Evolutionary conservation across 2,113 vertebrate genomes (phyloP).

Genomic region (Ceyx melanurus): DNA sequence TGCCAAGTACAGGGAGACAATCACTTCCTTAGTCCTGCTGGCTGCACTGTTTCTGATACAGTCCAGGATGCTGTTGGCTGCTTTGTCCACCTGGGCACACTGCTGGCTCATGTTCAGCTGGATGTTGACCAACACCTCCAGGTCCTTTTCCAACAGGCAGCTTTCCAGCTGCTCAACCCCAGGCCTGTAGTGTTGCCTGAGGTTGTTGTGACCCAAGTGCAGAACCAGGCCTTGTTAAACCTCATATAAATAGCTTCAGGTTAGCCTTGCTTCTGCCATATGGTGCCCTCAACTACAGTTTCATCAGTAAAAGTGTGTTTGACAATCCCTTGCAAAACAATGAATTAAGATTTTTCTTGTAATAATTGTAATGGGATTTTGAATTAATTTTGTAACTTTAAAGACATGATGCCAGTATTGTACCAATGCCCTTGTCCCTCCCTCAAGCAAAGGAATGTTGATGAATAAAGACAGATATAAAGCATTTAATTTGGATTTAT

Average conservation of each 20-base stretch:
- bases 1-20: neutral
- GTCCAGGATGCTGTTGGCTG: neutral
- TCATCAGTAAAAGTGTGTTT: neutral
- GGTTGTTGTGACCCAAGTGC: neutral
- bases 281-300: neutral
- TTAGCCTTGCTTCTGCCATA: neutral
- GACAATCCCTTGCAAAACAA: neutral
- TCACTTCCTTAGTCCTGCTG: neutral
- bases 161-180: neutral
- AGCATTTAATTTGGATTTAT: conserved; percentile 1
- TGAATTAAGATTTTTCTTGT: neutral
- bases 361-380: neutral
- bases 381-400: neutral
- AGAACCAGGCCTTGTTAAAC: neutral
- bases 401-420: neutral
- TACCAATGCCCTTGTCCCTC: neutral
- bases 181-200: neutral
- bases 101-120: neutral
- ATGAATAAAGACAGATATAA: neutral
- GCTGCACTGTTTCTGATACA: too few species aligned
- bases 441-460: neutral
- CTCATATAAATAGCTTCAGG: neutral
- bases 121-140: neutral
- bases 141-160: neutral
- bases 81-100: neutral